Conservation (phyloP, 2,797 vertebrate genomes). For the Apogon hyalosoma region DNA sequence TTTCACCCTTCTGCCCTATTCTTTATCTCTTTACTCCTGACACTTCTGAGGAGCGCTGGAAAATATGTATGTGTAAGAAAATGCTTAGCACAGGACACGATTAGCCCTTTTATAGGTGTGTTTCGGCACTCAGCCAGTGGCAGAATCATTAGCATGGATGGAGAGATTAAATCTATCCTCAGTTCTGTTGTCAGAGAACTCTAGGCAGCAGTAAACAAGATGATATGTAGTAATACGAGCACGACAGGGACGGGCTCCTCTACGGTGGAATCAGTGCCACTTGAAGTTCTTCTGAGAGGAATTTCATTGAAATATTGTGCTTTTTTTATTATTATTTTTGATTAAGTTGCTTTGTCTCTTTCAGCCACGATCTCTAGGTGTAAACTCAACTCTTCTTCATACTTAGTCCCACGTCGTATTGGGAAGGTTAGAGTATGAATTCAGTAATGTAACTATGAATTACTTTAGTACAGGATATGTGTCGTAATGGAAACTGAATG, state of each 20-base stretch:
- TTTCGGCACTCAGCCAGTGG: constrained; percentile 58
- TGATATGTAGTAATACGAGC: constrained; percentile 71
- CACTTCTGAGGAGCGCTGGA: constrained; percentile 54
- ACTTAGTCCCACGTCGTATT: not conserved
- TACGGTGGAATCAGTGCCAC: constrained; percentile 65
- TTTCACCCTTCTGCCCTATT: constrained; percentile 40
- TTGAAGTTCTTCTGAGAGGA: constrained; percentile 56
- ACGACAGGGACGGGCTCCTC: constrained; percentile 60
- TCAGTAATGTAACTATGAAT: too few relatives aligned
- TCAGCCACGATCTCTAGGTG: constrained; percentile 41
- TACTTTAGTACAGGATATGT: too few relatives aligned
- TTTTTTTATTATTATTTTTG: constrained; percentile 30
- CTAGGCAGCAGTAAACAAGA: constrained; percentile 70
- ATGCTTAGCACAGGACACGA: constrained; percentile 58
- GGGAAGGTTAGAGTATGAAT: too few relatives aligned
- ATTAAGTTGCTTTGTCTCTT: constrained; percentile 58
- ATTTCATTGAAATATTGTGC: constrained; percentile 52
- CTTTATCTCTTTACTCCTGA: constrained; percentile 71
- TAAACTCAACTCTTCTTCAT: constrained; percentile 1
- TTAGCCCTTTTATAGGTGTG: constrained; percentile 53
- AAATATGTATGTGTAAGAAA: constrained; percentile 57
- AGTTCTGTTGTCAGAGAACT: constrained; percentile 78
- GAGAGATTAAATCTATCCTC: constrained; percentile 76
- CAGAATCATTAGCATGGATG: constrained; percentile 64
- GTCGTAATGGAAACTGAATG: too few relatives aligned